Percentiles rank a stretch among this genome's conserved stretches.
Evolutionary conservation across 2,888 invertebrate species (phyloP).

Genomic region (Melanostoma scalare): DNA sequence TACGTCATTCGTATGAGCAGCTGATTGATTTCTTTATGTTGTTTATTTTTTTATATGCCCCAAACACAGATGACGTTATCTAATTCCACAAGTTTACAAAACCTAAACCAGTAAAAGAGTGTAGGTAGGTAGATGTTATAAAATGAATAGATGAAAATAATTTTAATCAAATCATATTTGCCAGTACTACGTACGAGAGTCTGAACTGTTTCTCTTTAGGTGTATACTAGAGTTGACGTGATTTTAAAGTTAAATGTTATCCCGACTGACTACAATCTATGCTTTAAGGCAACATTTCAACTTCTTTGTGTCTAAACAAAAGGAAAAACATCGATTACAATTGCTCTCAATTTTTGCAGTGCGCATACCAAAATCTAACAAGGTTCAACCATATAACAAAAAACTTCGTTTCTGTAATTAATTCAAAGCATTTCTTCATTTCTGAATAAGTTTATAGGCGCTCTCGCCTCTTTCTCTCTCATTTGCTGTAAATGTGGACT

Average conservation of each 20-base stretch:
- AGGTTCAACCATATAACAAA: conserved; percentile 41
- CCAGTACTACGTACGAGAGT: neutral
- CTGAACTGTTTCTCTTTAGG: neutral
- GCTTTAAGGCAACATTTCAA: conserved; percentile 32
- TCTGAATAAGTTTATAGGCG: conserved; percentile 23
- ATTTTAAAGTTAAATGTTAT: conserved; percentile 38
- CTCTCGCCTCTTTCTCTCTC: conserved; percentile 49
- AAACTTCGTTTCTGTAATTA: conserved; percentile 30
- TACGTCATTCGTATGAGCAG: no score
- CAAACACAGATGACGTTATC: no score
- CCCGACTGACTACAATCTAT: conserved; percentile 24
- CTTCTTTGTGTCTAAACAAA: conserved; percentile 34
- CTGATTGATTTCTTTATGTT: no score
- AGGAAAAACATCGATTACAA: conserved; percentile 1
- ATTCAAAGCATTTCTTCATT: conserved; percentile 34
- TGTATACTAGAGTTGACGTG: neutral
- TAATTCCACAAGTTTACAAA: no score
- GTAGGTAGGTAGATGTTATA: no score
- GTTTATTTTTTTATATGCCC: no score
- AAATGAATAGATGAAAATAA: no score
- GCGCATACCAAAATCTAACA: conserved; percentile 63
- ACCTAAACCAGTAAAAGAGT: no score
- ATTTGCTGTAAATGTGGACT: conserved; percentile 35
- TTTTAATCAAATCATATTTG: neutral
- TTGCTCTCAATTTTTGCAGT: conserved; percentile 37